Percentiles rank a stretch among this genome's conserved stretches.
phyloP scores from a whole-genome alignment of 2,113 vertebrate species.

The Bothrops jararaca region DNA sequence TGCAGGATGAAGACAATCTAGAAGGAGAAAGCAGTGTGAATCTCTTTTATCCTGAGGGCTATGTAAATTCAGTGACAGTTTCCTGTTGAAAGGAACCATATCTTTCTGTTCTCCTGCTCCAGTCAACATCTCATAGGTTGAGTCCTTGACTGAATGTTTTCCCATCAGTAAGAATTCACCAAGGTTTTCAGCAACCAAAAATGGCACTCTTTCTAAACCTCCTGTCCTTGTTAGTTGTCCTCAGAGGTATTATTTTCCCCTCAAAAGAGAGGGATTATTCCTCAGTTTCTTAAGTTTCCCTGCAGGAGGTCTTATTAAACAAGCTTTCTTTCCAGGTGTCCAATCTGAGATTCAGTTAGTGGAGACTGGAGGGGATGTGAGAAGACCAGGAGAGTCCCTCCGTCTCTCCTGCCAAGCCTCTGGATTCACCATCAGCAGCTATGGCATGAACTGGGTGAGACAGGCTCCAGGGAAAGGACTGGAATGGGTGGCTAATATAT shows the following conservation, averaged over 20 bases:
- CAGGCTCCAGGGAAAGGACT: neutral
- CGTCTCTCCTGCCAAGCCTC: too few relatives aligned
- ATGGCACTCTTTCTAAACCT: neutral
- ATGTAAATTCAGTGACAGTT: neutral
- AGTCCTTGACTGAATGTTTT: neutral
- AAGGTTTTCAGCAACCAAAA: neutral
- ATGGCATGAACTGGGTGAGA: neutral
- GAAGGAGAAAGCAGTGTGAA: too few relatives aligned
- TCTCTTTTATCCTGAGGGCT: neutral
- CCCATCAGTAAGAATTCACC: neutral
- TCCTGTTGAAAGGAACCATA: neutral
- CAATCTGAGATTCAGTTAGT: too few relatives aligned
- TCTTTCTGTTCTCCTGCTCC: neutral
- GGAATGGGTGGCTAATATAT: neutral
- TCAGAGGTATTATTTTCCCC: neutral
- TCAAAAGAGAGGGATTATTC: neutral
- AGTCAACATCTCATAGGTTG: rapidly evolving
- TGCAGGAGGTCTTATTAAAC: neutral
- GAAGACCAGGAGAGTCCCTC: too few relatives aligned
- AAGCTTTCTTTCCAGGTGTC: too few relatives aligned
- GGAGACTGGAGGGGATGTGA: too few relatives aligned
- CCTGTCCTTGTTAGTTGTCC: neutral
- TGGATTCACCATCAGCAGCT: neutral
- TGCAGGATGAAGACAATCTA: too few relatives aligned
- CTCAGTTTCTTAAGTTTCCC: neutral